phyloP scores from a whole-genome alignment of 2,113 vertebrate genomes.

The Chiloscyllium plagiosum region DNA sequence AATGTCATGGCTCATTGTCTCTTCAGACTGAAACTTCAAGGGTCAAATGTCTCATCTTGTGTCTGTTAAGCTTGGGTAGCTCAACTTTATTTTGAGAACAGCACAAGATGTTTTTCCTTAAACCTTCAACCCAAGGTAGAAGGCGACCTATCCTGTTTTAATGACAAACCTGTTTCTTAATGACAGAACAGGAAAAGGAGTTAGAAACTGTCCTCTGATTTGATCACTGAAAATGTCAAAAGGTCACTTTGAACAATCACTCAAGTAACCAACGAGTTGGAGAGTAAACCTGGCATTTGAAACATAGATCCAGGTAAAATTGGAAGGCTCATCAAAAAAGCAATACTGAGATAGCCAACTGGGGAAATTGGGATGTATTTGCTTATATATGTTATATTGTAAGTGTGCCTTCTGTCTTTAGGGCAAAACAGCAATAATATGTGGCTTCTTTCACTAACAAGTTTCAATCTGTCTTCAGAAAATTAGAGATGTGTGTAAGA shows the following conservation, averaged over 20 bases:
- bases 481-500: not conserved
- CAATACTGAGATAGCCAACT: not conserved
- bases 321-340: not conserved
- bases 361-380: not conserved
- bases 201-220: not conserved
- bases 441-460: not conserved
- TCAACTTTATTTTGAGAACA: not conserved
- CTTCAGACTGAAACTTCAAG: not conserved
- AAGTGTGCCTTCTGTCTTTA: not conserved
- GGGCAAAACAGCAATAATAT: not conserved
- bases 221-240: not conserved
- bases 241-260: not conserved
- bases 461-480: not conserved
- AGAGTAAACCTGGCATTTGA: not conserved
- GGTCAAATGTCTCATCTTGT: not conserved
- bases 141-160: not conserved
- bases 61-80: not conserved
- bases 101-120: not conserved
- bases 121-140: not conserved
- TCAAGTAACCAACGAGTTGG: not conserved
- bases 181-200: not conserved
- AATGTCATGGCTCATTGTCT: not conserved
- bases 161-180: not conserved
- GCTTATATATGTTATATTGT: not conserved
- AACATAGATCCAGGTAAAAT: not conserved